Percentiles rank a stretch among this genome's conserved stretches.
Conservation (phyloP, 2,113 vertebrate genomes). For the Dromiciops gliroides region DNA sequence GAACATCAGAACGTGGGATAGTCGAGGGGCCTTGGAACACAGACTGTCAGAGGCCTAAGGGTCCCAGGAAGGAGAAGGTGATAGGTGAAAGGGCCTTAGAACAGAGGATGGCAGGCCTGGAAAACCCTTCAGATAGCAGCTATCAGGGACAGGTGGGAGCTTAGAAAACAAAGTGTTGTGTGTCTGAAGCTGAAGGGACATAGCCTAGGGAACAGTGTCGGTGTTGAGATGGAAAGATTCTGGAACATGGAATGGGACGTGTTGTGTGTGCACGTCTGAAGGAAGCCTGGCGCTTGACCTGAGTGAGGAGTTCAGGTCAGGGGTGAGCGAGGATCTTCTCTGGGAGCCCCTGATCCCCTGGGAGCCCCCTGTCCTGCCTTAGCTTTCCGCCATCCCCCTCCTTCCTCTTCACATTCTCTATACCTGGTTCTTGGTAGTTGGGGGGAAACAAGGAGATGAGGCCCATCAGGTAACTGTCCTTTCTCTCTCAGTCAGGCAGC, state of each 20-base stretch:
- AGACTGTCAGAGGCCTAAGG: not conserved
- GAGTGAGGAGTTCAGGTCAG: not conserved
- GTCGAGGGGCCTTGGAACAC: not conserved
- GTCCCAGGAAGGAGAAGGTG: not conserved
- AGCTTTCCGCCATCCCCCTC: no score
- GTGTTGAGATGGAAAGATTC: not conserved
- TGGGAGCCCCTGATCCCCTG: no score
- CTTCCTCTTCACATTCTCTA: no score
- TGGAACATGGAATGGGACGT: not conserved
- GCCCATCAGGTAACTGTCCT: no score
- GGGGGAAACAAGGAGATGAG: no score
- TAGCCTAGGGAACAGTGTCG: not conserved
- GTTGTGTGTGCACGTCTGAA: not conserved
- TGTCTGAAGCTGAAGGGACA: not conserved
- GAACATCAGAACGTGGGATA: not conserved
- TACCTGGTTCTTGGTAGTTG: no score
- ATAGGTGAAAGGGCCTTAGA: not conserved
- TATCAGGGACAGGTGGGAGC: not conserved
- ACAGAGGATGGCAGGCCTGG: not conserved
- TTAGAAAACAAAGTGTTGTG: not conserved
- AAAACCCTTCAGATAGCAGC: not conserved
- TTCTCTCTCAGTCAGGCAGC: no score
- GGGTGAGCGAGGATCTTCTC: no score
- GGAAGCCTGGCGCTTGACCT: not conserved
- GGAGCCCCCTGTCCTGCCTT: no score